Percentiles rank a stretch among this genome's conserved stretches.
These are phyloP conservation scores for Orchesella cincta DNA, from an alignment of 1,140 invertebrate species.

Conservation along the genomic window DNA sequence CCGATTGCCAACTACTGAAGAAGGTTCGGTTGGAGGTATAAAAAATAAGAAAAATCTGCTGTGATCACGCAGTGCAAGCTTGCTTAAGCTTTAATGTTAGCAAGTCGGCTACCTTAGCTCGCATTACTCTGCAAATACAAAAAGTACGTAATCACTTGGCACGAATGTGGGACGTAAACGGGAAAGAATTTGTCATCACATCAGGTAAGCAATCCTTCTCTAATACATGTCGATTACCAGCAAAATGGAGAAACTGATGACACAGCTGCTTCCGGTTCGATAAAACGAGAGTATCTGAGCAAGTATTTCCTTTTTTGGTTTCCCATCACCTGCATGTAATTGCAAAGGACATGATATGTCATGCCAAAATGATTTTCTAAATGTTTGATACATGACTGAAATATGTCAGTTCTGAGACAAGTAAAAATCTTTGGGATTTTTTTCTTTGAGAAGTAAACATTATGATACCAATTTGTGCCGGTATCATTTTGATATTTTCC, in stretches of 20 bases:
- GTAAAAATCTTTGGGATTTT: not conserved
- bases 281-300: not conserved
- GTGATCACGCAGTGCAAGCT: conserved; percentile 8
- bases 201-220: not conserved
- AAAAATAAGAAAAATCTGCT: conserved; percentile 15
- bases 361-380: conserved; percentile 1
- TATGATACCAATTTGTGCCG: not conserved
- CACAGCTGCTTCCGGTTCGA: conserved; percentile 17
- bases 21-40: not conserved
- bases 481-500: conserved; percentile 4
- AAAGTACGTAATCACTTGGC: not conserved
- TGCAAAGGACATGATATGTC: not conserved
- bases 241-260: conserved; percentile 16
- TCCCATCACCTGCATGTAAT: not conserved
- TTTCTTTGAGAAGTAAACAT: not conserved
- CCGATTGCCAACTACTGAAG: conserved; percentile 2
- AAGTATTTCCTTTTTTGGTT: not conserved
- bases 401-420: not conserved
- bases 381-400: conserved; percentile 14
- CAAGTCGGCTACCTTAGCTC: not conserved
- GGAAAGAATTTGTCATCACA: conserved; percentile 20
- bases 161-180: not conserved
- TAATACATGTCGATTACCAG: conserved; percentile 5
- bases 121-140: not conserved
- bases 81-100: not conserved